Base-by-base conservation (phyloP, 2,113 vertebrate genomes). In the Capricornis sumatraensis region DNA sequence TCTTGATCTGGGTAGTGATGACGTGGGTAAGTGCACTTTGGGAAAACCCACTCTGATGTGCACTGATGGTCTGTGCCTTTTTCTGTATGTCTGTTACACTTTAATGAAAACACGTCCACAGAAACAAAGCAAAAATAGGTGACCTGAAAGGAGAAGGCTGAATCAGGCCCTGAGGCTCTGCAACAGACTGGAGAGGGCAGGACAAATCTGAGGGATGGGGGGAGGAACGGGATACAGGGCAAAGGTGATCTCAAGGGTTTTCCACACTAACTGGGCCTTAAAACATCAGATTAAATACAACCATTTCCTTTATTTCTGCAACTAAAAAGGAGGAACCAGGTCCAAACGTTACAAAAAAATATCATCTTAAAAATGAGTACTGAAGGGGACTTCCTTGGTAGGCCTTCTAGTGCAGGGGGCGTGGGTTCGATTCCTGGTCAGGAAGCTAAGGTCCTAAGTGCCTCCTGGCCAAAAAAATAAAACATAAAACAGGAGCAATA, bases 271-370 rank as follows among this genome's bases (percentile, higher is more conserved):
- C 2, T 40, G 15, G 84, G 47, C 43, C 74, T 58, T 25, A 74
- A 1, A 27, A 64, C 10, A 36, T 40, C 40, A 83, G 60, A 84
- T 19, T 71, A 83, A 52, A 60, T 4, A 82, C 8, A 86, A 82
- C 12, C 47, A 47, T 2, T 15, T 53, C 30, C 40, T 82, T 89
- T 52, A 87, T 85, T 88, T 94, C 81, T 89, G 16, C 50, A 93
- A 91, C 40, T 40, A 47, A 87, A 19, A 17, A 36, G 33, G 43
- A 96, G 30, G 53, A 81, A 89, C 10, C 28, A 16, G 90, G 50
- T 23, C 57, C 50, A 94, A 88, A 87, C 5, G 67, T 52, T 16
- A 33, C 40, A 92, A 71, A 87, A 88, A 82, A 76, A 12, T 11
- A 40, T 5, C n/a, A 27, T 36, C 21, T 53, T 40, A 58, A 43